Base-by-base conservation (phyloP, 2,113 vertebrate species). In the Leiothrix lutea region DNA sequence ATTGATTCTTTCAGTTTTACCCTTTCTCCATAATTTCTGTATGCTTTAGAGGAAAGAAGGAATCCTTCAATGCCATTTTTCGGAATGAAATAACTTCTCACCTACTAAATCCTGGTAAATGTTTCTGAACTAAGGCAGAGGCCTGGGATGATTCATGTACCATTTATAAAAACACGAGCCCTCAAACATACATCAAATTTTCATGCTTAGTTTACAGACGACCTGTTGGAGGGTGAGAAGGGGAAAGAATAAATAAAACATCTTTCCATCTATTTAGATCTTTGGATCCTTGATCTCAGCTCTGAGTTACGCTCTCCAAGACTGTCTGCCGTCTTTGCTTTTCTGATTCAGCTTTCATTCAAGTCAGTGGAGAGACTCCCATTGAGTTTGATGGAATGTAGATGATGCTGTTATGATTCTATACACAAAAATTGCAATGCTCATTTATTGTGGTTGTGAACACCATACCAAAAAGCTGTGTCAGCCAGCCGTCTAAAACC, bases 381-480 rank as follows among this genome's bases (percentile, higher is more conserved):
- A 35, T 3, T 75, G 83, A 95, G 20, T 92, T 48, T 80, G 81
- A 67, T 67, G 70, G 73, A 75, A 96, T 53, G 31, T 69, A 81
- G 53, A 75, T 87, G 54, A 87, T 48, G 36, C 14, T 75, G 9
- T 85, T 57, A 79, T 10, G 36, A 28, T 51, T 53, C 14, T 23
- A 69, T 82, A 85, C 79, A 92, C 85, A 40, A 85, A 91, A 94
- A 95, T 29, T 75, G 24, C 29, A 90, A 40, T 14, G 7, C 22
- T 91, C 51, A 94, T 90, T 88, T 95, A 90, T 38, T 75, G 78
- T 62, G 19, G 38, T 61, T 89, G 61, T 65, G 66, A 96, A 66
- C 2, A 17, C 42, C 47, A 57, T 23, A 72, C 56, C 79, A 91
- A 86, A 82, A 88, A 70, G 42, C 87, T 85, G 61, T 79, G 73